Evolutionary conservation across 2,113 vertebrate genomes (phyloP).

Genomic region (Poeciliopsis prolifica): DNA sequence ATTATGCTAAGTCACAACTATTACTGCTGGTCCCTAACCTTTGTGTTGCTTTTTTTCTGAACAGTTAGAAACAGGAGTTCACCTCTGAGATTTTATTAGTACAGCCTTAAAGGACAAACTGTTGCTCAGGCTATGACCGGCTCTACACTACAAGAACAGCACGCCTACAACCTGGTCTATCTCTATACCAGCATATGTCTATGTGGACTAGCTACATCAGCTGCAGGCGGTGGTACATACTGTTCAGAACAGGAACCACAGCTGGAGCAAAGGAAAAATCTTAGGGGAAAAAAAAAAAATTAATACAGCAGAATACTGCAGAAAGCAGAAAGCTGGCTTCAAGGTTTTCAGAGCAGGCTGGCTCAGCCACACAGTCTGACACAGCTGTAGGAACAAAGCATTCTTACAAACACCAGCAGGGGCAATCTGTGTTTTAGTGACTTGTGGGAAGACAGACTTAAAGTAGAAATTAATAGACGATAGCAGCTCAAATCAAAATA

Average conservation of each 20-base stretch:
- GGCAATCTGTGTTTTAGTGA: slow-evolving; percentile 11
- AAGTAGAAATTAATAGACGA: no score
- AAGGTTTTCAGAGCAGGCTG: slow-evolving; percentile 38
- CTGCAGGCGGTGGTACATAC: slow-evolving; percentile 66
- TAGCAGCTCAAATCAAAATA: no score
- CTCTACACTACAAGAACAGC: slow-evolving; percentile 20
- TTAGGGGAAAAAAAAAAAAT: slow-evolving; percentile 64
- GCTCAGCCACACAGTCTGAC: slow-evolving; percentile 11
- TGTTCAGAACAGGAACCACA: slow-evolving; percentile 66
- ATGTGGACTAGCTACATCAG: slow-evolving; percentile 23
- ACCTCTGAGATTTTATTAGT: slow-evolving; percentile 1
- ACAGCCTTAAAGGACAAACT: slow-evolving; percentile 22
- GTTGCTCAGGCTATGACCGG: slow-evolving; percentile 25
- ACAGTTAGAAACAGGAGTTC: slow-evolving; percentile 4
- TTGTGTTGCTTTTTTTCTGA: slow-evolving; percentile 4
- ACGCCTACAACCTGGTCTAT: slow-evolving; percentile 46
- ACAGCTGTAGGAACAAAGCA: not conserved
- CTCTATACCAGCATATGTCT: slow-evolving; percentile 36
- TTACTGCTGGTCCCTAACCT: not conserved
- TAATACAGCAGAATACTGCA: slow-evolving; percentile 56
- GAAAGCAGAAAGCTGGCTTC: slow-evolving; percentile 35
- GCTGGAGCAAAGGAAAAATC: slow-evolving; percentile 70
- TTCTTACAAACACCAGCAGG: slow-evolving; percentile 3
- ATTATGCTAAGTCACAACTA: not conserved
- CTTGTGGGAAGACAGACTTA: no score